Percentiles rank a stretch among this genome's conserved stretches.
These are phyloP conservation scores for Lottia gigantea DNA, from an alignment of 2,888 invertebrate species.

Conservation along the genomic window DNA sequence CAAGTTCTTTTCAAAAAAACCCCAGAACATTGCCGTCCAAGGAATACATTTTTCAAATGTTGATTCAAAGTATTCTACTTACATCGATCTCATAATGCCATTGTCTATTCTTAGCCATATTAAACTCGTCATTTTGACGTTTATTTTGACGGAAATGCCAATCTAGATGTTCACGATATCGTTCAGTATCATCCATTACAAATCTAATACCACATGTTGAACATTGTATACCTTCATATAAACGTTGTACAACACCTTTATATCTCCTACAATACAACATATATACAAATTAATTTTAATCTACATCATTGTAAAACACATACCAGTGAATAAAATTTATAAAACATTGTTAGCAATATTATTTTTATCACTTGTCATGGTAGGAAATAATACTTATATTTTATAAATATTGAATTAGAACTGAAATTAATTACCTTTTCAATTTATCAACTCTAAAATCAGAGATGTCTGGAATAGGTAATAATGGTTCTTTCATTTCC, in stretches of 20 bases:
- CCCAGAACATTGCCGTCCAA: not conserved
- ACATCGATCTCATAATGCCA: constrained; percentile 85
- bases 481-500: constrained; percentile 30
- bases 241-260: constrained; percentile 74
- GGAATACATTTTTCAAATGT: not conserved
- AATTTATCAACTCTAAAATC: constrained; percentile 49
- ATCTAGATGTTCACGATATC: constrained; percentile 92
- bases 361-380: too few species aligned
- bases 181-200: constrained; percentile 81
- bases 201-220: constrained; percentile 95
- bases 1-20: too few species aligned
- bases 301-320: too few species aligned
- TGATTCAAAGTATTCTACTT: constrained; percentile 34
- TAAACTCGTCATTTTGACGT: constrained; percentile 81
- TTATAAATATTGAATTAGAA: too few species aligned
- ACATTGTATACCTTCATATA: constrained; percentile 93
- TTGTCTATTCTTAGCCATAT: constrained; percentile 84
- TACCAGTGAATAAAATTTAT: too few species aligned
- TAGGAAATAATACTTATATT: too few species aligned
- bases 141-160: constrained; percentile 97
- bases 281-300: not conserved
- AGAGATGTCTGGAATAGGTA: constrained; percentile 57
- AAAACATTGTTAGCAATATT: too few species aligned
- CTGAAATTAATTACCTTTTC: constrained; percentile 57
- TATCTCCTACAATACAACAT: constrained; percentile 75